Conservation (phyloP, 2,797 vertebrate genomes). For the Acrossocheilus wenchowensis region DNA sequence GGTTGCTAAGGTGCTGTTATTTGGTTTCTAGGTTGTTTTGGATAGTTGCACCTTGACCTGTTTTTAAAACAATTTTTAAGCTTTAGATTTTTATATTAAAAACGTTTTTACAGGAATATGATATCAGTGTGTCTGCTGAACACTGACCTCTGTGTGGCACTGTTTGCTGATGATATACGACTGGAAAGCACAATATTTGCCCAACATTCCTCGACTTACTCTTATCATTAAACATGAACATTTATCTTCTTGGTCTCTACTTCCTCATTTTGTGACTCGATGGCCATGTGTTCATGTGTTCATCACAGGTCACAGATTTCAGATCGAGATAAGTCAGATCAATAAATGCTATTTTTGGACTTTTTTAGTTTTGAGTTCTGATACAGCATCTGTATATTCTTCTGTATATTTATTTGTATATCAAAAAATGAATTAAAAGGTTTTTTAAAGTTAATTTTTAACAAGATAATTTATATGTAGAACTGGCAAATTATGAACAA, state of each 20-base stretch:
- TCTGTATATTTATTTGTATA: background rate
- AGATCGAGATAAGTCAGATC: background rate
- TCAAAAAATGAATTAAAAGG: background rate
- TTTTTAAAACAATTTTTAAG: background rate
- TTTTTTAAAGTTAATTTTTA: background rate
- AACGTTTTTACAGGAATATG: background rate
- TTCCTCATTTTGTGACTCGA: background rate
- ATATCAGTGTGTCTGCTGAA: background rate
- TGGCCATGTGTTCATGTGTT: background rate
- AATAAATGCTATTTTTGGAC: background rate
- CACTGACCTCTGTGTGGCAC: constrained; percentile 6
- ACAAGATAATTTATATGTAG: background rate
- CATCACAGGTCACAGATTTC: constrained; percentile 10
- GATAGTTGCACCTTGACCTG: background rate
- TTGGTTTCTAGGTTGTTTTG: background rate
- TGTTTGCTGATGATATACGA: background rate
- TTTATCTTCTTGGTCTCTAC: background rate
- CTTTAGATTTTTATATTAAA: background rate
- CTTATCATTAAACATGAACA: background rate
- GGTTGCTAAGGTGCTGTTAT: no score
- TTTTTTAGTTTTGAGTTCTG: background rate
- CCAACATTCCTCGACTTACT: background rate
- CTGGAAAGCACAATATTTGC: background rate
- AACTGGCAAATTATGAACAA: background rate
- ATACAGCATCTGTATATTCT: background rate